Percentiles rank a stretch among this genome's conserved stretches.
Conservation (phyloP, 2,888 invertebrate genomes). For the Clunio marinus region DNA sequence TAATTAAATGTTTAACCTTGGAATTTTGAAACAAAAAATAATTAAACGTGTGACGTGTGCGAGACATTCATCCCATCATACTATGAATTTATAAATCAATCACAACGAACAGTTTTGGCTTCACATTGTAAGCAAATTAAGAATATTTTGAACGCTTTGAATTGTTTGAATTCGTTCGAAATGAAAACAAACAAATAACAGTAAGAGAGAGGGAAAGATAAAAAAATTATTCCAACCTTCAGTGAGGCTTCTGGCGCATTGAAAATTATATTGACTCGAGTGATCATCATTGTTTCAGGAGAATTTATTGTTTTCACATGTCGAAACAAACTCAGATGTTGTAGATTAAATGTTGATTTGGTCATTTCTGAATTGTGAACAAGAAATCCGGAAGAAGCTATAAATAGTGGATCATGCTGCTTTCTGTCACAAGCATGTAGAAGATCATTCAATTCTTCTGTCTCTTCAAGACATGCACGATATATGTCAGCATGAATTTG, state of each 20-base stretch:
- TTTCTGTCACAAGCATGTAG: neutral
- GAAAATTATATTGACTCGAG: neutral
- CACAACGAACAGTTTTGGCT: neutral
- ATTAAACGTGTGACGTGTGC: neutral
- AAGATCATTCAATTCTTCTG: neutral
- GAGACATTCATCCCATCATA: neutral
- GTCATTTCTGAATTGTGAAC: neutral
- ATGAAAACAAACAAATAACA: slow-evolving; percentile 5
- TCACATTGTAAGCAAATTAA: slow-evolving; percentile 3
- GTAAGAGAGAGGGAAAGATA: neutral
- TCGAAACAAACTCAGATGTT: slow-evolving; percentile 19
- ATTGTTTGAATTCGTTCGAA: neutral
- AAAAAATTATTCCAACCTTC: neutral
- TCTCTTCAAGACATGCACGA: neutral
- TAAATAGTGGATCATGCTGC: slow-evolving; percentile 18
- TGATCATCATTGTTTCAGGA: slow-evolving; percentile 15
- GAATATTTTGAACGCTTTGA: neutral
- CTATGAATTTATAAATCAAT: neutral
- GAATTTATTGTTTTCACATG: slow-evolving; percentile 27
- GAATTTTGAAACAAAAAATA: neutral
- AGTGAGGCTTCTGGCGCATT: no score
- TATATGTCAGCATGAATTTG: slow-evolving; percentile 4
- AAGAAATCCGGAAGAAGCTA: slow-evolving; percentile 31
- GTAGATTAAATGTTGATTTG: slow-evolving; percentile 1
- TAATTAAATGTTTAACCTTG: no score